Conservation (phyloP, 2,888 invertebrate species). For the Patella pellucida region DNA sequence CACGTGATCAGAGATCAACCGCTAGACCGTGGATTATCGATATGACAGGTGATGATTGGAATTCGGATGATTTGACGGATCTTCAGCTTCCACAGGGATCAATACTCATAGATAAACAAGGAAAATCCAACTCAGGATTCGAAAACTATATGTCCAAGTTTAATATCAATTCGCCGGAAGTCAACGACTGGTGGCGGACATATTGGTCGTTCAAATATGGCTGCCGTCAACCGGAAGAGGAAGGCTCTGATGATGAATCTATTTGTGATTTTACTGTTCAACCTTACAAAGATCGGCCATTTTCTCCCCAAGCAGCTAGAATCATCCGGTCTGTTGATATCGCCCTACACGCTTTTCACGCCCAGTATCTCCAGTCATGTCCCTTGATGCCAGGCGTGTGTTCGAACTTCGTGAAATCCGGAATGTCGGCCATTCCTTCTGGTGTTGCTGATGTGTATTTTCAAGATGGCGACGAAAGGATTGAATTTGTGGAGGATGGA, state of each 20-base stretch:
- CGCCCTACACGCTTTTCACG: conserved; percentile 45
- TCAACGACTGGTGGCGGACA: conserved; percentile 25
- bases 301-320: conserved; percentile 38
- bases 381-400: conserved; percentile 41
- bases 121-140: conserved; percentile 28
- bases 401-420: conserved; percentile 31
- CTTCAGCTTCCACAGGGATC: conserved; percentile 28
- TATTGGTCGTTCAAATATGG: conserved; percentile 25
- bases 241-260: neutral
- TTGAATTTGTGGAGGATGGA: neutral
- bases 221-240: conserved; percentile 23
- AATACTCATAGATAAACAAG: conserved; percentile 28
- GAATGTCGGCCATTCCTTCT: neutral
- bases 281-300: conserved; percentile 12
- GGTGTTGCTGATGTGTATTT: neutral
- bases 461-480: conserved; percentile 21
- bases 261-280: neutral
- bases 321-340: conserved; percentile 49
- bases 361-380: conserved; percentile 38
- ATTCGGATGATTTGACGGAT: conserved; percentile 13
- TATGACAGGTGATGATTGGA: conserved; percentile 29
- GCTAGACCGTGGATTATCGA: conserved; percentile 30
- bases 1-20: conserved; percentile 11
- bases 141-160: conserved; percentile 19
- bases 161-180: conserved; percentile 17